phyloP scores from a whole-genome alignment of 2,113 vertebrate species.

The Neodontobutis hainanensis region DNA sequence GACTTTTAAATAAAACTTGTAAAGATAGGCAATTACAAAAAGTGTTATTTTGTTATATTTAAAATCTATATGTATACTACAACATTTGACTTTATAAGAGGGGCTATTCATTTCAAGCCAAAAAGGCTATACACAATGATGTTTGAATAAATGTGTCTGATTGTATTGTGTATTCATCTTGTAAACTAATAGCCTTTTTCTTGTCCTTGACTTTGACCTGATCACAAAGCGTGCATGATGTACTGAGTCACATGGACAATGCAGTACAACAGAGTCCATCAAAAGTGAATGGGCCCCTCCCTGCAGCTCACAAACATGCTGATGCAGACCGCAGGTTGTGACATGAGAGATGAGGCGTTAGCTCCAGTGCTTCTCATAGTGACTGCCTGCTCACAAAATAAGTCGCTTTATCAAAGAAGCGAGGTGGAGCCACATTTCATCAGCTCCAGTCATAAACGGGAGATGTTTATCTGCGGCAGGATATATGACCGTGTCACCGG shows the following conservation, averaged over 20 bases:
- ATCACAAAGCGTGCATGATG: constrained; percentile 25
- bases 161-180: too few relatives aligned
- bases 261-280: not conserved
- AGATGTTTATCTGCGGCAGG: constrained; percentile 55
- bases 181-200: too few relatives aligned
- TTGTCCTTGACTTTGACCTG: constrained; percentile 43
- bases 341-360: constrained; percentile 50
- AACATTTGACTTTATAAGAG: too few relatives aligned
- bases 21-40: too few relatives aligned
- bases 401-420: constrained; percentile 43
- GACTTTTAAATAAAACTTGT: too few relatives aligned
- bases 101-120: too few relatives aligned
- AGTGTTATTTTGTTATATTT: too few relatives aligned
- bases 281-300: not conserved
- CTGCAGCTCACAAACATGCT: constrained; percentile 44
- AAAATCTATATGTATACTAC: too few relatives aligned
- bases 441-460: constrained; percentile 29
- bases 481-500: constrained; percentile 47
- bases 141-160: too few relatives aligned
- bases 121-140: too few relatives aligned
- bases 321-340: constrained; percentile 45
- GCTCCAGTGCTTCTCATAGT: constrained; percentile 16
- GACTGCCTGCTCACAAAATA: constrained; percentile 38
- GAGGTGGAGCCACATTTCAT: constrained; percentile 34
- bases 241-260: constrained; percentile 23